Conservation (phyloP, 37 sponge, comb jelly and placozoan genomes). For the Oopsacas minuta region DNA sequence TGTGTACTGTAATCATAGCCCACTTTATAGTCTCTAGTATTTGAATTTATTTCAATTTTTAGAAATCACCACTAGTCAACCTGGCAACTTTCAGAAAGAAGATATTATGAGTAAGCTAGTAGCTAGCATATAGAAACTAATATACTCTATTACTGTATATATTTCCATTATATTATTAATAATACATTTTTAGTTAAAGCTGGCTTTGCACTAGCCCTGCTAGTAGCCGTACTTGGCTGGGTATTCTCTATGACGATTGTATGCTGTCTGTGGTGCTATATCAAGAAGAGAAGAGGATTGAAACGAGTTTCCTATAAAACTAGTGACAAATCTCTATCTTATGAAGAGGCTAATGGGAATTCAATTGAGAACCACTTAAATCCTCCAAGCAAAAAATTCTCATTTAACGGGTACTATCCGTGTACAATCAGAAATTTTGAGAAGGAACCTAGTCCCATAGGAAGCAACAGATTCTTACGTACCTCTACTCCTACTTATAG, state of each 20-base stretch:
- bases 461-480: neutral
- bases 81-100: too few relatives aligned
- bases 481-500: neutral
- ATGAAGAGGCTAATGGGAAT: neutral
- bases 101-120: too few relatives aligned
- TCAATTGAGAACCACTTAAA: neutral
- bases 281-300: neutral
- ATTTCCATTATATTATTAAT: too few relatives aligned
- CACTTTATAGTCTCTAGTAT: too few relatives aligned
- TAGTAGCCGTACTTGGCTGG: neutral
- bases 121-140: too few relatives aligned
- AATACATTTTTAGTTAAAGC: neutral
- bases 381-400: neutral
- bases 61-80: too few relatives aligned
- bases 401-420: neutral
- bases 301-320: neutral
- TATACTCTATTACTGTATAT: too few relatives aligned
- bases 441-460: conserved; percentile 3
- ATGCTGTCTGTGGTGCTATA: conserved; percentile 2
- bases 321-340: neutral
- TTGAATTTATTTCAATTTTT: too few relatives aligned
- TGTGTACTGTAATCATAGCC: too few relatives aligned
- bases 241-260: neutral
- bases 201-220: neutral
- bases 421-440: neutral